phyloP scores from a whole-genome alignment of 2,113 vertebrate genomes.

The Anhinga anhinga region DNA sequence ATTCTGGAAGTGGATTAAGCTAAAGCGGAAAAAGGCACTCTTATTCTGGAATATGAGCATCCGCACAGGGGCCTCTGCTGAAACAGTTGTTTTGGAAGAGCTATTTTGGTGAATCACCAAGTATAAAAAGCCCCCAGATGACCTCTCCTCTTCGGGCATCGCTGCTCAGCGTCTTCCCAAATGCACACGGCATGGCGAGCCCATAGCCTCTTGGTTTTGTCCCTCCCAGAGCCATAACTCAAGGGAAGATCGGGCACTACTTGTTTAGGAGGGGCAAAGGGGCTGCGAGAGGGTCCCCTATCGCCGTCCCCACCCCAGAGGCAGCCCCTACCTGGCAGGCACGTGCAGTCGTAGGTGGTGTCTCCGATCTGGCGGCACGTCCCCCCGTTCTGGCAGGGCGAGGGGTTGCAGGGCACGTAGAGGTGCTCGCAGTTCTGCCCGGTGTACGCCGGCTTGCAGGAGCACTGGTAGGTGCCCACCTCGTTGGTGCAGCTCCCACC shows the following conservation, averaged over 20 bases:
- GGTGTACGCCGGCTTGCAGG: conserved; percentile 80
- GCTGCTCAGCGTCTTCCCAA: neutral
- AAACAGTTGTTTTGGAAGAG: conserved; percentile 1
- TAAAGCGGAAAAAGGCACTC: conserved; percentile 66
- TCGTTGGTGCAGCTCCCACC: conserved; percentile 86
- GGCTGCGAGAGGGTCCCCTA: neutral
- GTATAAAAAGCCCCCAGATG: conserved; percentile 8
- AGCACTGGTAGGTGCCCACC: conserved; percentile 86
- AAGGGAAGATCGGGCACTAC: accelerated
- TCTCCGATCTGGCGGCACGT: conserved; percentile 93
- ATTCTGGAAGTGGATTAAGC: conserved; percentile 59
- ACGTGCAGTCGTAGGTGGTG: conserved; percentile 90
- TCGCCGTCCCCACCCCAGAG: accelerated
- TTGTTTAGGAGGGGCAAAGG: accelerated
- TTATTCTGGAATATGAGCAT: conserved; percentile 61
- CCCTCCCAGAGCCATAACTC: neutral
- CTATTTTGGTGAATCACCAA: conserved; percentile 18
- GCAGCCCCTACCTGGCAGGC: conserved; percentile 86
- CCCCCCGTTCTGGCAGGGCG: conserved; percentile 92
- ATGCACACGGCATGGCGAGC: accelerated
- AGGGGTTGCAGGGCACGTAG: conserved; percentile 93
- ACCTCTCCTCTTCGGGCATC: neutral
- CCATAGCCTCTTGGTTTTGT: neutral
- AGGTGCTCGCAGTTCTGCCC: conserved; percentile 88
- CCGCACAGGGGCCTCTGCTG: conserved; percentile 40